Conservation (phyloP, 2,888 invertebrate genomes). For the Pediacus dermestoides region DNA sequence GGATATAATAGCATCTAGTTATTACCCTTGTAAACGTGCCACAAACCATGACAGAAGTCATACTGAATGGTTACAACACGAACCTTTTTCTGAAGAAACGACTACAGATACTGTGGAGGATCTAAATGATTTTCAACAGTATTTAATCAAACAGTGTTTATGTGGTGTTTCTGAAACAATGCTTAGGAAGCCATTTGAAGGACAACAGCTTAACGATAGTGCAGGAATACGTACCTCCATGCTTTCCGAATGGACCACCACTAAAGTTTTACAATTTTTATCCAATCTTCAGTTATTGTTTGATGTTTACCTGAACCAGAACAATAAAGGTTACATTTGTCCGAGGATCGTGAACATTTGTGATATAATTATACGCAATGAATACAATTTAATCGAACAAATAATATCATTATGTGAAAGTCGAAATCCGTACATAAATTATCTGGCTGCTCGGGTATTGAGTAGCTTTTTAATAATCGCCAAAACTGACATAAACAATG, state of each 20-base stretch:
- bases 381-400: conserved; percentile 80
- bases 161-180: conserved; percentile 71
- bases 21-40: conserved; percentile 2
- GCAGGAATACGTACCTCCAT: conserved; percentile 54
- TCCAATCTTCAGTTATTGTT: conserved; percentile 81
- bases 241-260: conserved; percentile 62
- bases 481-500: conserved; percentile 74
- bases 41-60: not conserved
- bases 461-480: conserved; percentile 81
- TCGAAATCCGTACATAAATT: conserved; percentile 76
- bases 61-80: not conserved
- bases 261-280: conserved; percentile 70
- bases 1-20: conserved; percentile 27
- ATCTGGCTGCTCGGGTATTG: conserved; percentile 73
- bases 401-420: conserved; percentile 76
- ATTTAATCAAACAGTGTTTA: conserved; percentile 71
- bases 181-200: conserved; percentile 68
- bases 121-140: conserved; percentile 59
- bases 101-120: conserved; percentile 15
- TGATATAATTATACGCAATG: conserved; percentile 74
- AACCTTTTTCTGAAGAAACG: no score
- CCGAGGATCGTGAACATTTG: conserved; percentile 75
- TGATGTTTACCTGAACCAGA: conserved; percentile 81
- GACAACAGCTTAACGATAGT: conserved; percentile 52
- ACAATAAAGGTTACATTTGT: conserved; percentile 77